Evolutionary conservation across 2,888 invertebrate species (phyloP), one percentile per base, ranked within the genome.

Genomic region (Phortica magna): DNA sequence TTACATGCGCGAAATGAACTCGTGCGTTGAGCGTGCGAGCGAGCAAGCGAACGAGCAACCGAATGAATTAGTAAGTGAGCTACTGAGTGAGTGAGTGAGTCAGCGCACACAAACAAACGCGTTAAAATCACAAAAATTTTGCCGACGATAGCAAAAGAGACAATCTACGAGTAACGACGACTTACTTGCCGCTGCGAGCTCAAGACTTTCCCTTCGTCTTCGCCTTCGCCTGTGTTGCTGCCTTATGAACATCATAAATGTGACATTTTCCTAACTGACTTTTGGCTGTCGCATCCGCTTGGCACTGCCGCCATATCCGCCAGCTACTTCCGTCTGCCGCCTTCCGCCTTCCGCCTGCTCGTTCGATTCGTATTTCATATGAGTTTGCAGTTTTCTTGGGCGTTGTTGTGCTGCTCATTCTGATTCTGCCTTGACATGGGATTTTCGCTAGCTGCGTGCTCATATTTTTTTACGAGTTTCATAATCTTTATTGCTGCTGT

Each of bases 391-490:
- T 70, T 70, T 70, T 70, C 70, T 70, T 48, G 19, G 53, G 48
- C 48, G 48, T 48, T 48, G 48, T 14, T 2, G 10, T 61, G 31
- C n/a, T 61, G 19, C 6, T 61, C 5, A 2, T 31, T 61, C 6
- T 61, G 2, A 2, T 31, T 31, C 3, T 31, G n/a, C 6, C 61
- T 61, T 61, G 61, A 61, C 19, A 48, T 9, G 19, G 22, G 61
- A 61, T 10, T 61, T 61, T 22, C 61, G 31, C 5, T 31, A 31
- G 31, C 14, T 48, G 70, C 70, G 48, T 70, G 43, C 43, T 70
- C 70, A 70, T 31, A 70, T 70, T 53, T 70, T 64, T 70, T 70
- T 70, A 70, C 53, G 70, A 22, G 12, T 70, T 70, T 53, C 48
- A 53, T 70, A 70, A 70, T 70, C 70, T 70, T 70, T 70, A 70